phyloP scores from a whole-genome alignment of 2,113 vertebrate genomes.

The Ictalurus furcatus region DNA sequence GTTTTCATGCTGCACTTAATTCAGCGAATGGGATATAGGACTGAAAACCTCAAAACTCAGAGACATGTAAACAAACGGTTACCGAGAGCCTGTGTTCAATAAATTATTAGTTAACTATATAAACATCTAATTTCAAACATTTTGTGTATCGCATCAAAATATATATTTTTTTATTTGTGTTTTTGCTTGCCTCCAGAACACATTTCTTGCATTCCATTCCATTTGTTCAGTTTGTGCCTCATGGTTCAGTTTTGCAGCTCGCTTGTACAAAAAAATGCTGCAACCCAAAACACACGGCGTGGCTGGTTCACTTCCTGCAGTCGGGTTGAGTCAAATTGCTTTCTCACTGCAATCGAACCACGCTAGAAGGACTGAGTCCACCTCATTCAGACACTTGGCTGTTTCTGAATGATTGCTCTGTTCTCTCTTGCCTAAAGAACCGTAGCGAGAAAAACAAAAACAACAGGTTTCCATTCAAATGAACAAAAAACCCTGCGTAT shows the following conservation, averaged over 20 bases:
- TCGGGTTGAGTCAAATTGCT: not conserved
- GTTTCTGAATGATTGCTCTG: not conserved
- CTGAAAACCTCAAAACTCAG: not conserved
- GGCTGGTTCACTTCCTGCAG: not conserved
- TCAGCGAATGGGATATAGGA: not conserved
- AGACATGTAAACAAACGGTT: not conserved
- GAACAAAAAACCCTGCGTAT: not conserved
- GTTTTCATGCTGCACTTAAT: too few species aligned
- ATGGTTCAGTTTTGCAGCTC: not conserved
- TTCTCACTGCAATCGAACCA: not conserved
- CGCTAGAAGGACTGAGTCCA: not conserved
- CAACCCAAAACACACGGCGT: not conserved
- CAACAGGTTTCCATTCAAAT: not conserved
- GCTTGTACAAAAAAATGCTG: not conserved
- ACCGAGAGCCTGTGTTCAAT: not conserved
- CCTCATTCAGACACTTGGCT: not conserved
- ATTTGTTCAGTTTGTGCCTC: not conserved
- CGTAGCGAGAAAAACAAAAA: not conserved
- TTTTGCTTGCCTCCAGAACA: not conserved
- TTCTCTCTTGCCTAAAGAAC: not conserved
- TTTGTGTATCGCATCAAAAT: not conserved
- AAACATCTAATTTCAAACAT: not conserved
- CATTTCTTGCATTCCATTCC: not conserved
- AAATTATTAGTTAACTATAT: not conserved
- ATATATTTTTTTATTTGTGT: not conserved